These are phyloP conservation scores for Troides helena DNA, from an alignment of 2,888 invertebrate species.

Conservation along the genomic window DNA sequence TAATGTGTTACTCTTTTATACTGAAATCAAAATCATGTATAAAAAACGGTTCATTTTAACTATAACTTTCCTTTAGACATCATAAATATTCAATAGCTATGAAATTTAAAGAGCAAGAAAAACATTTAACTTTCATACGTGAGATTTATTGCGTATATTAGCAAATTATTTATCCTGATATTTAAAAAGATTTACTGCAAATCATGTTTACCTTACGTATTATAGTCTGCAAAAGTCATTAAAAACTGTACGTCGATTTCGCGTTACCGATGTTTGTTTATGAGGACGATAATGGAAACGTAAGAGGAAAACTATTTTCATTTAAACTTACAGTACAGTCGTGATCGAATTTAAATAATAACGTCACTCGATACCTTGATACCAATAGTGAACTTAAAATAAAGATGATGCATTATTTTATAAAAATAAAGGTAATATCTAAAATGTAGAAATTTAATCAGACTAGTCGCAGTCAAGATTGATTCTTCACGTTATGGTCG, in stretches of 20 bases:
- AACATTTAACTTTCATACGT: neutral
- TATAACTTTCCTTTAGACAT: too few species aligned
- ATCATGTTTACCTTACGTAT: neutral
- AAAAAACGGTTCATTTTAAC: too few species aligned
- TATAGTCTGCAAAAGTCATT: neutral
- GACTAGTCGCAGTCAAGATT: too few species aligned
- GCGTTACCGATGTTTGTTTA: neutral
- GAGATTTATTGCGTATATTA: too few species aligned
- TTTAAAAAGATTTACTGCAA: neutral
- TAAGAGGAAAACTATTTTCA: constrained; percentile 19
- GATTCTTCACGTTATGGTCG: too few species aligned
- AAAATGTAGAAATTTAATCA: too few species aligned
- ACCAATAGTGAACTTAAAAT: too few species aligned
- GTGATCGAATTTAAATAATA: constrained; percentile 14
- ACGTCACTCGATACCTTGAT: neutral
- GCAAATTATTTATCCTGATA: neutral
- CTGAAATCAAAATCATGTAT: too few species aligned
- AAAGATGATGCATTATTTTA: too few species aligned
- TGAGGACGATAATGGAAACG: constrained; percentile 7
- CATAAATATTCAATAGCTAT: too few species aligned
- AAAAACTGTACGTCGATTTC: neutral
- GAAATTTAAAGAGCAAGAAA: neutral
- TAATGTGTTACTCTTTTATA: too few species aligned
- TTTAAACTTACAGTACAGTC: constrained; percentile 16
- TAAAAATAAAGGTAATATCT: too few species aligned